Conservation (phyloP, 2,797 vertebrate species). For the Pagetopsis macropterus region DNA sequence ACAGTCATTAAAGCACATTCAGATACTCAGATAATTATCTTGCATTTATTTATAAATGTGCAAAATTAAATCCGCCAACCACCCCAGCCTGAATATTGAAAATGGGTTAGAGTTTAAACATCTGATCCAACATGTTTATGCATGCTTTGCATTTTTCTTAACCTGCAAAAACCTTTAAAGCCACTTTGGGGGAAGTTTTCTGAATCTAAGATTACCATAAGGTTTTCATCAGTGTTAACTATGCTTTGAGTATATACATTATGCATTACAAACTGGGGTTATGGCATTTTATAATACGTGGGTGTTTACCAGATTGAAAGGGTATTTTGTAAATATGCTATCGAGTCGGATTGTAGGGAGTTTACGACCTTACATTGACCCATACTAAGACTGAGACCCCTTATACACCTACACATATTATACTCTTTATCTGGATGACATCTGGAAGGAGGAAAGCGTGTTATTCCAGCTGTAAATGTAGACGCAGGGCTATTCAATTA, state of each 20-base stretch:
- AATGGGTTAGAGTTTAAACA: neutral
- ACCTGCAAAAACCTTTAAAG: slow-evolving; percentile 3
- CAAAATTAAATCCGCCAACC: neutral
- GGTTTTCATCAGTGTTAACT: slow-evolving; percentile 2
- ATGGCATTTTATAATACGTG: slow-evolving; percentile 13
- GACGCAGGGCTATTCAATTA: neutral
- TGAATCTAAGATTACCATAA: neutral
- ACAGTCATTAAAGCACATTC: neutral
- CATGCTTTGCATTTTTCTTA: neutral
- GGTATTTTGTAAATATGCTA: slow-evolving; percentile 5
- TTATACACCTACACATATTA: slow-evolving; percentile 1
- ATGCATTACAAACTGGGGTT: neutral
- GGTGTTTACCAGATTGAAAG: neutral
- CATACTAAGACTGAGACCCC: neutral
- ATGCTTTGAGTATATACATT: neutral
- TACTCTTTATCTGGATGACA: neutral
- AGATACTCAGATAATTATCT: neutral
- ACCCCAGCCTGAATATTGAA: neutral
- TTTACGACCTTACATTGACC: neutral
- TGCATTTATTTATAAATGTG: neutral
- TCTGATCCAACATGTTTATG: slow-evolving; percentile 1
- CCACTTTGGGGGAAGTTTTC: neutral
- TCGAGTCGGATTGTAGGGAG: neutral
- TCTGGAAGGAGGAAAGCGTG: slow-evolving; percentile 1
- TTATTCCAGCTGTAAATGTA: neutral